Evolutionary conservation across 2,797 vertebrate genomes (phyloP).

Genomic region (Muscicapa comitata): DNA sequence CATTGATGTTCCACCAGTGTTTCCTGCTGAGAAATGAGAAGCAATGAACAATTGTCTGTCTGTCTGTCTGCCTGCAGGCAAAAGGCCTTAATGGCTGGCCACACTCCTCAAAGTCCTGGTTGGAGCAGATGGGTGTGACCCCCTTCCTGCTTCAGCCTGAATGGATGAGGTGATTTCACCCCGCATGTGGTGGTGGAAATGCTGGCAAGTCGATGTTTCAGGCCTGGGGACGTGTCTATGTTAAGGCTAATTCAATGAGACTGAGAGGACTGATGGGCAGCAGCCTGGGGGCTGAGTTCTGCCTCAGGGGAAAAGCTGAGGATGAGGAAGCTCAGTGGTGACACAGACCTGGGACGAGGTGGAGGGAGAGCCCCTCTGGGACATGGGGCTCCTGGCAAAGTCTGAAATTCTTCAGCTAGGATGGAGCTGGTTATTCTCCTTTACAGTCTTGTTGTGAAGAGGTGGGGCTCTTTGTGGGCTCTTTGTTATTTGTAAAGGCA

Average conservation of each 20-base stretch:
- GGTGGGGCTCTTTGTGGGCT: background rate
- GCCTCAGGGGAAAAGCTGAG: background rate
- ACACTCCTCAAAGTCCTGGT: background rate
- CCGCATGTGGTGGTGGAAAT: background rate
- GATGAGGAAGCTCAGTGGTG: background rate
- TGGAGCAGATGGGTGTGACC: background rate
- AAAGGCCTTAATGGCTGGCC: background rate
- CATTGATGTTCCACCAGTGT: background rate
- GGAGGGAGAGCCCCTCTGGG: background rate
- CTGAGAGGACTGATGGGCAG: background rate
- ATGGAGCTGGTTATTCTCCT: background rate
- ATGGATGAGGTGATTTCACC: background rate
- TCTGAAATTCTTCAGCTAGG: background rate
- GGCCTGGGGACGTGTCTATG: accelerated
- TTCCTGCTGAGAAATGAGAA: background rate
- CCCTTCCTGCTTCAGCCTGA: background rate
- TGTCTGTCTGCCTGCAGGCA: background rate
- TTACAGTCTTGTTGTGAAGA: background rate
- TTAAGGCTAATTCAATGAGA: background rate
- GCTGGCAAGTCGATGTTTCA: background rate
- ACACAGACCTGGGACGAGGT: background rate
- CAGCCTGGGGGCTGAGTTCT: background rate
- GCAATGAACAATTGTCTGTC: background rate
- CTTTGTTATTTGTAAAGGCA: background rate
- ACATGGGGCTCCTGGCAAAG: accelerated